Conservation (phyloP, 2,797 vertebrate genomes). For the Linurgus olivaceus region DNA sequence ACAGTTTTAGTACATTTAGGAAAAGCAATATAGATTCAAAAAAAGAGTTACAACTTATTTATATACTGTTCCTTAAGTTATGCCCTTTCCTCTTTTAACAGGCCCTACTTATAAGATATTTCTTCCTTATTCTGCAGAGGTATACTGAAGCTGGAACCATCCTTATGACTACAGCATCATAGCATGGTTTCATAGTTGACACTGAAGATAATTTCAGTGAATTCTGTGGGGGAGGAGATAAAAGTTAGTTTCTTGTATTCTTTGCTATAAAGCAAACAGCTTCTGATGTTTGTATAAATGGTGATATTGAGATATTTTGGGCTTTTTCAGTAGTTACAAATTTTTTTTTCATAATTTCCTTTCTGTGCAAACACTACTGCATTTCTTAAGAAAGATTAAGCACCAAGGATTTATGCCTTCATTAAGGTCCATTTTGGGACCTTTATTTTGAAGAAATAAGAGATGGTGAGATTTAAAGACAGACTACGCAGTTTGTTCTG, state of each 20-base stretch:
- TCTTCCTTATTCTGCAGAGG: conserved; percentile 9
- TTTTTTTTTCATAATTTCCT: conserved; percentile 24
- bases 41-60: conserved; percentile 54
- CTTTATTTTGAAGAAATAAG: conserved; percentile 7
- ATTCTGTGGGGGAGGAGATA: not conserved
- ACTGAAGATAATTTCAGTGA: not conserved
- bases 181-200: not conserved
- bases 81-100: conserved; percentile 37
- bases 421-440: not conserved
- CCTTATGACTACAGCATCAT: not conserved
- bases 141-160: not conserved
- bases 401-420: conserved; percentile 7
- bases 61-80: conserved; percentile 42
- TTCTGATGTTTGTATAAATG: not conserved
- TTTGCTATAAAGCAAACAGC: not conserved
- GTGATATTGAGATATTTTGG: not conserved
- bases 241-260: not conserved
- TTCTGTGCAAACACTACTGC: not conserved
- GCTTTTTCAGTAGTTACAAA: not conserved
- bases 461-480: not conserved
- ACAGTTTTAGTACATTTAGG: conserved; percentile 57
- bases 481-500: not conserved
- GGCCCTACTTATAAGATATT: not conserved
- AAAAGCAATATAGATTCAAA: conserved; percentile 57
- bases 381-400: conserved; percentile 6